These are phyloP conservation scores for Psilopsiagon aymara DNA, from an alignment of 2,113 vertebrate species.

Conservation along the genomic window DNA sequence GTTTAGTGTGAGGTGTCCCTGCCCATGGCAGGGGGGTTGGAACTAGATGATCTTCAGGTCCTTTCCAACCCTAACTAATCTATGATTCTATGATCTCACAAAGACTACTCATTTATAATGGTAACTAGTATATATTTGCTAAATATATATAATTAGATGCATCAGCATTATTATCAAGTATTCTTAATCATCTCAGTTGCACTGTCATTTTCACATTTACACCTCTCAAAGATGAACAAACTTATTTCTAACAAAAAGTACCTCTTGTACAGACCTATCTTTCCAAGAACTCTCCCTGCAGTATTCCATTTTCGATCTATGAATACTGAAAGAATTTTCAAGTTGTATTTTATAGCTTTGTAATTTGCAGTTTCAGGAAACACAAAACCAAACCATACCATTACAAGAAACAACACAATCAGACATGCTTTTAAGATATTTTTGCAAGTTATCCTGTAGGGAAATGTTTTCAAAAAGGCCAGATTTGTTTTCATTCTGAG, in stretches of 20 bases:
- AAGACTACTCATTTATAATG: not conserved
- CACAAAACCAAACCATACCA: not conserved
- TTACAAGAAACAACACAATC: not conserved
- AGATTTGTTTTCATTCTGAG: constrained; percentile 37
- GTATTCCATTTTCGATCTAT: not conserved
- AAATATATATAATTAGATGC: not conserved
- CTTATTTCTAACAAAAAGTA: not conserved
- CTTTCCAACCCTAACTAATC: too few relatives aligned
- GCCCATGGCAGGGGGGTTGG: too few relatives aligned
- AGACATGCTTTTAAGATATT: not conserved
- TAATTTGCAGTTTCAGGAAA: not conserved
- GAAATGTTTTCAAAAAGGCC: not conserved
- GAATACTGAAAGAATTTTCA: not conserved
- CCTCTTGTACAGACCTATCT: not conserved
- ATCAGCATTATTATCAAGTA: not conserved
- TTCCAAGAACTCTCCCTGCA: not conserved
- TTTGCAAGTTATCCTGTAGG: not conserved
- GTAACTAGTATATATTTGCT: not conserved
- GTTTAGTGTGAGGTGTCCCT: too few relatives aligned
- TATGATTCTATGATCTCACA: not conserved
- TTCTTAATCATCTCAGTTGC: not conserved
- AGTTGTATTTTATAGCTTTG: not conserved
- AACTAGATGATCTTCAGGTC: too few relatives aligned
- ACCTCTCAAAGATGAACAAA: not conserved
- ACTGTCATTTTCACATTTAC: not conserved